Conservation (phyloP, 2,888 invertebrate genomes). For the Cosmia trapezina region DNA sequence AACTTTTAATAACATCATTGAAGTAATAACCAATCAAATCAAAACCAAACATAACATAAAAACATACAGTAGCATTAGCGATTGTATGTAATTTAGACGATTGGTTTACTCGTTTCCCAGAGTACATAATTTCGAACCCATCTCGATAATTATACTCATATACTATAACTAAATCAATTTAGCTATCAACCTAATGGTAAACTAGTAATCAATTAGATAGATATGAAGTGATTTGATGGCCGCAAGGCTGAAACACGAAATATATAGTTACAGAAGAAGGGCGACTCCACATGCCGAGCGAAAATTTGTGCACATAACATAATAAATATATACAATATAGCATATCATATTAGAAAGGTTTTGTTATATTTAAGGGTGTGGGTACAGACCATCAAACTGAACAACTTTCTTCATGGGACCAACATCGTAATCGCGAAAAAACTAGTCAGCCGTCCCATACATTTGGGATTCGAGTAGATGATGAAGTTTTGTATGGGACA, state of each 20-base stretch:
- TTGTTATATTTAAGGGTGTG: too few species aligned
- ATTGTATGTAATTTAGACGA: slow-evolving; percentile 16
- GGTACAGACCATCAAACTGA: too few species aligned
- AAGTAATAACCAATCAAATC: slow-evolving; percentile 6
- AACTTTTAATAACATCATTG: background rate
- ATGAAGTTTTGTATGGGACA: too few species aligned
- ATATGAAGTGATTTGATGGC: slow-evolving; percentile 31
- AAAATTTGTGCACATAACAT: too few species aligned
- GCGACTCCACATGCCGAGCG: background rate
- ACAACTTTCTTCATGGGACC: too few species aligned
- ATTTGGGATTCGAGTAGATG: too few species aligned
- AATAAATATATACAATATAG: too few species aligned
- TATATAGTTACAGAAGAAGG: background rate
- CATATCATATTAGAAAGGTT: too few species aligned
- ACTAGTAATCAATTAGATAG: slow-evolving; percentile 28
- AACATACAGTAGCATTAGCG: slow-evolving; percentile 26
- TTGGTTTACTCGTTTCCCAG: slow-evolving; percentile 11
- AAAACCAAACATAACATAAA: background rate
- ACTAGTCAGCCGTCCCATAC: too few species aligned
- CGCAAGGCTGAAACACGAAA: background rate
- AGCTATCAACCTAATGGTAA: slow-evolving; percentile 21
- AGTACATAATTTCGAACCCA: slow-evolving; percentile 20
- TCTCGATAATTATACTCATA: slow-evolving; percentile 18
- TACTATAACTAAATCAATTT: slow-evolving; percentile 20
- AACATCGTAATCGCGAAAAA: too few species aligned